Conservation (phyloP, 2,113 vertebrate genomes). For the Tragelaphus imberbis region DNA sequence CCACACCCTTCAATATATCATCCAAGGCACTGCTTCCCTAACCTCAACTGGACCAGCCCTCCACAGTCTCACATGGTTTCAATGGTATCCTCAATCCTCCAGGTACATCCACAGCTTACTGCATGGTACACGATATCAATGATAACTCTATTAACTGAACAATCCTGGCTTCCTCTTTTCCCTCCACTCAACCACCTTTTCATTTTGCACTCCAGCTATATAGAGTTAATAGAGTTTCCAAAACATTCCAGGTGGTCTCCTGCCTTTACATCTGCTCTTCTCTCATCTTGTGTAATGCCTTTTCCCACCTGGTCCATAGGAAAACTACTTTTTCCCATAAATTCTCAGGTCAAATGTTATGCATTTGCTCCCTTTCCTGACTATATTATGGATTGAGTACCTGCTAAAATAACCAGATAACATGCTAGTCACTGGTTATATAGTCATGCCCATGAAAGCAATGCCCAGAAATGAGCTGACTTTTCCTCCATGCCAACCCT, state of each 20-base stretch:
- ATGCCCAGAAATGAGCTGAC: neutral
- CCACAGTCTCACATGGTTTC: neutral
- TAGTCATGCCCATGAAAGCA: rapidly evolving
- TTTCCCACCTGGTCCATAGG: neutral
- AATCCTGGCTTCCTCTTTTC: neutral
- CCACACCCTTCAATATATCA: neutral
- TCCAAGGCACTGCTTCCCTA: neutral
- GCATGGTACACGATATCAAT: rapidly evolving
- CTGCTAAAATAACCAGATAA: neutral
- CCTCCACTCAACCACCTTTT: neutral
- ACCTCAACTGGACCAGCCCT: neutral
- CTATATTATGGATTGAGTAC: neutral
- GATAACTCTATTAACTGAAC: neutral
- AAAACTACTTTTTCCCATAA: neutral
- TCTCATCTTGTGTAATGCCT: neutral
- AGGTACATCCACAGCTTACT: neutral
- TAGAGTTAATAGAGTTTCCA: neutral
- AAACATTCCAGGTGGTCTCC: rapidly evolving
- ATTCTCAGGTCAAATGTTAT: neutral
- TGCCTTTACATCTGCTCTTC: neutral
- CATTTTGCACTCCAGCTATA: neutral
- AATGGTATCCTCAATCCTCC: neutral
- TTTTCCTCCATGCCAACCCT: neutral
- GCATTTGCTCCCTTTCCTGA: neutral
- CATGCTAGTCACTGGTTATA: no score